Conservation (phyloP, 2,113 vertebrate species). For the Mesocricetus auratus region DNA sequence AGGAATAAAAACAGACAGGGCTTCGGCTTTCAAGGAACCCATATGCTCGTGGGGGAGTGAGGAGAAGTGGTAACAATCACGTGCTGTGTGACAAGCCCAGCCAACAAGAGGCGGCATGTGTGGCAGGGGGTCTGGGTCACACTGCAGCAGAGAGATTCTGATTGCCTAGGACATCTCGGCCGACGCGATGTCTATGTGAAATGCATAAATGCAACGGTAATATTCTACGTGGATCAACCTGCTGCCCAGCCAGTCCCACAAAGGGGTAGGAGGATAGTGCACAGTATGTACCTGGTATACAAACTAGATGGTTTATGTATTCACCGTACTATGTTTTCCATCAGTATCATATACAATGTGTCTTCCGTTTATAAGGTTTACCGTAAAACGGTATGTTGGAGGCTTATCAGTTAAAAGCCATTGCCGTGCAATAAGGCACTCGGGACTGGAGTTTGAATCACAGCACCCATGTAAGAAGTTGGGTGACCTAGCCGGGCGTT, state of each 20-base stretch:
- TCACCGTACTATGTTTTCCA: not conserved
- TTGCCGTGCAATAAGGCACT: not conserved
- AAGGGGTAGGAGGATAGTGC: accelerated
- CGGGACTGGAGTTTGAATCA: not conserved
- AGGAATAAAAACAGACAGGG: not conserved
- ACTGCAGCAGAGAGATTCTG: not conserved
- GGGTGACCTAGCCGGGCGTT: too few relatives aligned
- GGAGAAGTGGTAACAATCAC: not conserved
- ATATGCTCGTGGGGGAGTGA: not conserved
- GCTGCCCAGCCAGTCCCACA: not conserved
- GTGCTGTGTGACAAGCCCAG: too few relatives aligned
- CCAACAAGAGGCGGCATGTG: too few relatives aligned
- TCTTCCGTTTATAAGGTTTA: not conserved
- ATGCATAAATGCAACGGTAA: not conserved
- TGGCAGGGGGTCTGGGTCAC: not conserved
- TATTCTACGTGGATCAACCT: too few relatives aligned
- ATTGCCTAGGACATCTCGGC: not conserved
- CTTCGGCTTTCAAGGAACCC: not conserved
- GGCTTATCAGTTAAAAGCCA: not conserved
- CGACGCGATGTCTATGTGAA: too few relatives aligned
- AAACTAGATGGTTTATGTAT: not conserved
- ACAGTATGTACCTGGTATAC: not conserved
- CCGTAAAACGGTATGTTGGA: not conserved
- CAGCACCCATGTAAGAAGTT: not conserved
- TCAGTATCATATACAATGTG: not conserved